Percentiles rank a stretch among this genome's conserved stretches.
These are phyloP conservation scores for Dastarcus helophoroides DNA, from an alignment of 2,888 invertebrate species.

Conservation along the genomic window DNA sequence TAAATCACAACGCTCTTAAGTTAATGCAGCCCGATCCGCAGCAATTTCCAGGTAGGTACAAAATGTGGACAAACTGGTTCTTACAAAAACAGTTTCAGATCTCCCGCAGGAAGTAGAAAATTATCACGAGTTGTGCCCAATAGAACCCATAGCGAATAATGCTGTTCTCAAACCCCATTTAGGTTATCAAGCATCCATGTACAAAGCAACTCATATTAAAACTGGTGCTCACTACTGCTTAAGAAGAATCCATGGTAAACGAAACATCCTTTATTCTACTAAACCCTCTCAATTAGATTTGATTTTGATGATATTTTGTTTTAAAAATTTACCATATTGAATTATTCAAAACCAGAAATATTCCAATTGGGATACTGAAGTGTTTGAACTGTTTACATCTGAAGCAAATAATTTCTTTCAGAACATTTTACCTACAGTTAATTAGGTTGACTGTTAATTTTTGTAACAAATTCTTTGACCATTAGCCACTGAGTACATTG, in stretches of 20 bases:
- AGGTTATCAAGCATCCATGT: slow-evolving; percentile 70
- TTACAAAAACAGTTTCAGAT: slow-evolving; percentile 32
- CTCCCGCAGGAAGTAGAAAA: slow-evolving; percentile 82
- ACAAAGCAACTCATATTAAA: slow-evolving; percentile 81
- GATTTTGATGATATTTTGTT: too few relatives aligned
- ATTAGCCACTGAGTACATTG: too few relatives aligned
- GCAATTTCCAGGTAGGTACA: slow-evolving; percentile 44
- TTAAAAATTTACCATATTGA: too few relatives aligned
- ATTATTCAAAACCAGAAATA: too few relatives aligned
- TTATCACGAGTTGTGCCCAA: slow-evolving; percentile 76
- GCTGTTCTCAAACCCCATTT: slow-evolving; percentile 53
- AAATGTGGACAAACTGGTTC: too few relatives aligned
- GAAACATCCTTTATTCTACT: not conserved
- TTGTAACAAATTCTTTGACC: too few relatives aligned
- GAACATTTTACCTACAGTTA: too few relatives aligned
- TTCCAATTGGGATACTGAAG: too few relatives aligned
- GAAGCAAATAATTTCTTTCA: too few relatives aligned
- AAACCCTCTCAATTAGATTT: not conserved
- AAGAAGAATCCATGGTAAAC: slow-evolving; percentile 70
- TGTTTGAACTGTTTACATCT: too few relatives aligned
- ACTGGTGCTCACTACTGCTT: slow-evolving; percentile 78
- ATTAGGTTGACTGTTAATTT: too few relatives aligned
- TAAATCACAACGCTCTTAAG: slow-evolving; percentile 61
- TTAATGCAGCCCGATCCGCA: slow-evolving; percentile 64
- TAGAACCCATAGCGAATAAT: slow-evolving; percentile 55